Evolutionary conservation across 2,113 vertebrate species (phyloP), one percentile per base, ranked within the genome.

Genomic region (Tylochromis polylepis): DNA sequence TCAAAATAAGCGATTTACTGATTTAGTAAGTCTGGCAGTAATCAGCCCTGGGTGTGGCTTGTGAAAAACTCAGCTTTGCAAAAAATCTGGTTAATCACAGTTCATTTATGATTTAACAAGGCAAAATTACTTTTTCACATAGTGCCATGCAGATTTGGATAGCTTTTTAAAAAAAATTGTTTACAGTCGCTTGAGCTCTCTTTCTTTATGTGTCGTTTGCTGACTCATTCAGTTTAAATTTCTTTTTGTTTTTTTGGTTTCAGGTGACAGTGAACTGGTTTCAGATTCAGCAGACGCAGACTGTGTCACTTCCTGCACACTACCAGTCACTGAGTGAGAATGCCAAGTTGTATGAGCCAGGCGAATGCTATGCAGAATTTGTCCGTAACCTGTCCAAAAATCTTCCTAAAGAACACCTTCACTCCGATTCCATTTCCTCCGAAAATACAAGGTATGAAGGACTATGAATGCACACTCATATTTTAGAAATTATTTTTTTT

Each of bases 211-310:
- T 27, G 20, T 62, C 24, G 51, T 41, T 67, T 7, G 27, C 9
- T 67, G 29, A 10, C 22, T 72, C 24, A n/a, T 31, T 77, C 55
- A 14, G 46, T 77, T 77, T 51, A 31, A 75, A 15, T 20, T 14
- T 24, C 27, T 14, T 56, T 60, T 75, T 29, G 22, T 3, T 46
- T 27, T 70, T 49, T 18, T 75, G 15, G 9, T 75, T 79, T 24
- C 34, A 99, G 98, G 98, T 98, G 93, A 98, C 98, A 1, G 98
- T 99, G 83, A 99, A 99, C 96, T 96, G 98, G 95, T 98, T 98
- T 93, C 98, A 99, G 93, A 97, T 99, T 95, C 98, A 99, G 88
- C 98, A 99, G 3, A 87, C 95, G 5, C 98, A 98, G 91, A 96
- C 95, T 20, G 95, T 97, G 7, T 96, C 97, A 5, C 94, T 98